These are phyloP conservation scores for Idaea biselata DNA, from an alignment of 2,888 invertebrate species.

Conservation along the genomic window DNA sequence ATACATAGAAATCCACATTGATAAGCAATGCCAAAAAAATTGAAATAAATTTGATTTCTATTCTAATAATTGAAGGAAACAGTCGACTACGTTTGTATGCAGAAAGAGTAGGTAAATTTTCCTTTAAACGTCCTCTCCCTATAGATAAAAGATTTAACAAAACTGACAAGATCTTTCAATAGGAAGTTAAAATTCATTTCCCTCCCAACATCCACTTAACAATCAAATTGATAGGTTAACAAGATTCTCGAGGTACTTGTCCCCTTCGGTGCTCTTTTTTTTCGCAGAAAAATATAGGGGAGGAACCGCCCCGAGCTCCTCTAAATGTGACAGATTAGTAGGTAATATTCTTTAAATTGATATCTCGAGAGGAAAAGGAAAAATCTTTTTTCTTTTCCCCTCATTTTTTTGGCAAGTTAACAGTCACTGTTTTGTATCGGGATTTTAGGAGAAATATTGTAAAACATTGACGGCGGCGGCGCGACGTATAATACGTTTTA, in stretches of 20 bases:
- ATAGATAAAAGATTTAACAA: too few species aligned
- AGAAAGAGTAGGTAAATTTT: too few species aligned
- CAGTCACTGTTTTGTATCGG: not conserved
- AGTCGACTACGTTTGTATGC: too few species aligned
- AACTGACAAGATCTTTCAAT: not conserved
- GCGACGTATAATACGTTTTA: too few species aligned
- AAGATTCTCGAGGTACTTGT: slow-evolving; percentile 58
- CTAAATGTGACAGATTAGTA: slow-evolving; percentile 78
- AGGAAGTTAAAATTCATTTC: slow-evolving; percentile 16
- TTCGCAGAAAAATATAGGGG: slow-evolving; percentile 58
- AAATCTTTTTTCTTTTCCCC: slow-evolving; percentile 39
- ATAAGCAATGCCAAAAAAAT: too few species aligned
- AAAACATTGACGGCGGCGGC: too few species aligned
- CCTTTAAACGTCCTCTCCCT: too few species aligned
- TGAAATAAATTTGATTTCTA: too few species aligned
- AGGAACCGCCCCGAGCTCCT: slow-evolving; percentile 63
- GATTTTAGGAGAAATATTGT: not conserved
- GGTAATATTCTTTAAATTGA: slow-evolving; percentile 77
- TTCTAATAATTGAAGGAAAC: too few species aligned
- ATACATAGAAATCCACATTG: too few species aligned
- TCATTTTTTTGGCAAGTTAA: slow-evolving; percentile 30
- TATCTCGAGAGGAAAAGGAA: slow-evolving; percentile 68
- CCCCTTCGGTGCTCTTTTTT: slow-evolving; percentile 47
- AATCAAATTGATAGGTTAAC: slow-evolving; percentile 70
- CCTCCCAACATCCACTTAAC: slow-evolving; percentile 53